Evolutionary conservation across 1,140 invertebrate genomes (phyloP).

Genomic region (Eufriesea mexicana): DNA sequence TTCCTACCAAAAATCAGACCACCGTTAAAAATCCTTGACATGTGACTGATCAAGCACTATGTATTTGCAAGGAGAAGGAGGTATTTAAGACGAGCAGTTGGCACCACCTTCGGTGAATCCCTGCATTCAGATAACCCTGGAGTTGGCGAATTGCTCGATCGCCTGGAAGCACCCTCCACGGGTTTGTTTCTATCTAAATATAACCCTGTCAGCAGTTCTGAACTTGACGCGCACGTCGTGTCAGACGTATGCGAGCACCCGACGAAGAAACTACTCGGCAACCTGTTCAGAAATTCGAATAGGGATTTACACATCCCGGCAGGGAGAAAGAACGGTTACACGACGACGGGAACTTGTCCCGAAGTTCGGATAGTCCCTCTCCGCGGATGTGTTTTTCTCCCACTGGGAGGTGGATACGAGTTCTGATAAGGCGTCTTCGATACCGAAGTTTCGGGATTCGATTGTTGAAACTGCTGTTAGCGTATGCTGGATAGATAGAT

Average conservation of each 20-base stretch:
- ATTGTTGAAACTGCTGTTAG: not conserved
- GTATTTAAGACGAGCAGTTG: not conserved
- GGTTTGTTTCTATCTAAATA: constrained; percentile 17
- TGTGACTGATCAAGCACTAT: no score
- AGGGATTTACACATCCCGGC: not conserved
- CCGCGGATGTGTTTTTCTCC: not conserved
- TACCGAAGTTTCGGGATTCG: not conserved
- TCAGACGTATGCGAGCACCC: not conserved
- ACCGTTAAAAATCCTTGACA: no score
- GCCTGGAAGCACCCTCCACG: not conserved
- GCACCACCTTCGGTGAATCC: not conserved
- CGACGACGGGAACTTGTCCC: not conserved
- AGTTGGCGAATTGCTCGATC: not conserved
- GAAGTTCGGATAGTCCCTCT: not conserved
- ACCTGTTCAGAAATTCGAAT: not conserved
- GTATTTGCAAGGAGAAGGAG: no score
- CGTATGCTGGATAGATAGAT: not conserved
- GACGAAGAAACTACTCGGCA: not conserved
- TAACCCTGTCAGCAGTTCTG: not conserved
- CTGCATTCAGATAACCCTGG: not conserved
- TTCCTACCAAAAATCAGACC: no score
- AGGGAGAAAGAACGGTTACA: not conserved
- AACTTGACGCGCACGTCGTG: not conserved
- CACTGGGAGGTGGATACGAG: not conserved
- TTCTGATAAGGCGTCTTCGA: not conserved